Evolutionary conservation across 2,797 vertebrate genomes (phyloP).

Genomic region (Acestrorhynchus altus): DNA sequence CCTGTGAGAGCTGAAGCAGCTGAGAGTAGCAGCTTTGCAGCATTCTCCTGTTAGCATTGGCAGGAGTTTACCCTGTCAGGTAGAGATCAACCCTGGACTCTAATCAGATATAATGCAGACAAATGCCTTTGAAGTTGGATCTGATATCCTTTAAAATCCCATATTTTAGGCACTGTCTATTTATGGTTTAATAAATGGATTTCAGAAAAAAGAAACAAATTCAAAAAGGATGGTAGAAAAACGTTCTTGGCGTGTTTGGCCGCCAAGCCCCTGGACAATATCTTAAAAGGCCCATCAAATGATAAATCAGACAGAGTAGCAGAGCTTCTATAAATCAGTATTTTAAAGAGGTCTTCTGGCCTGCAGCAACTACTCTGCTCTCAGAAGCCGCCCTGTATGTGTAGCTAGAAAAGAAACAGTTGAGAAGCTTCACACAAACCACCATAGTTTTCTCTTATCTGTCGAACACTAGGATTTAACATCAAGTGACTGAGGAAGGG

Average conservation of each 20-base stretch:
- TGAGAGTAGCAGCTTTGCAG: conserved; percentile 40
- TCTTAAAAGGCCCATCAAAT: conserved; percentile 63
- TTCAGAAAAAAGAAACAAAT: conserved; percentile 55
- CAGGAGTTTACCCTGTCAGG: conserved; percentile 46
- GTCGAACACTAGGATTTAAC: background rate
- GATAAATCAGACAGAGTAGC: conserved; percentile 62
- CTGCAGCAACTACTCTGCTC: conserved; percentile 52
- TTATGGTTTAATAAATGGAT: conserved; percentile 66
- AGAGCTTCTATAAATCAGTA: conserved; percentile 59
- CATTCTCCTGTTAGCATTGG: conserved; percentile 44
- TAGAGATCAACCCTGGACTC: conserved; percentile 53
- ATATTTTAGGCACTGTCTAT: conserved; percentile 61
- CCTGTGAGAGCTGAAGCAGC: conserved; percentile 27
- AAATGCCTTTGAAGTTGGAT: conserved; percentile 63
- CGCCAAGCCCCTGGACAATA: conserved; percentile 62
- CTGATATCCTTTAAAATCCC: conserved; percentile 61
- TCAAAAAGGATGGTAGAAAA: conserved; percentile 49
- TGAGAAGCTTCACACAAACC: background rate
- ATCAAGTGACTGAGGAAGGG: background rate
- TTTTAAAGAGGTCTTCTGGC: conserved; percentile 53
- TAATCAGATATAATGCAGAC: conserved; percentile 64
- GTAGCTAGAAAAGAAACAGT: conserved; percentile 6
- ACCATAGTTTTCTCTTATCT: background rate
- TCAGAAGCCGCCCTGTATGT: conserved; percentile 19
- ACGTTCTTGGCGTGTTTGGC: conserved; percentile 46